These are phyloP conservation scores for Molanna angustata DNA, from an alignment of 2,888 invertebrate genomes.

Conservation along the genomic window DNA sequence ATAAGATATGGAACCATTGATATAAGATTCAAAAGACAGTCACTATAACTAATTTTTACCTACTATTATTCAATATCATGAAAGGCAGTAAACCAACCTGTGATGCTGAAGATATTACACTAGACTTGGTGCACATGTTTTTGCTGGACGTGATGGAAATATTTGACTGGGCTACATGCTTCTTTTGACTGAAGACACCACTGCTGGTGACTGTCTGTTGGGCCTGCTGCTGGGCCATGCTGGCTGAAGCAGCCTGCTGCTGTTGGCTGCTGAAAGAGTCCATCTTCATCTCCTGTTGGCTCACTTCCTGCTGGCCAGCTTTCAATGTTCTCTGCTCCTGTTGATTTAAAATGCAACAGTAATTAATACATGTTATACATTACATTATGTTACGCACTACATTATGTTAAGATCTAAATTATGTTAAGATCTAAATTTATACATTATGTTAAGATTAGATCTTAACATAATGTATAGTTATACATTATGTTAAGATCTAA, in stretches of 20 bases:
- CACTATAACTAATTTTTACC: too few relatives aligned
- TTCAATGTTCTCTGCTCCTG: constrained; percentile 83
- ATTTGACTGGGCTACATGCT: constrained; percentile 78
- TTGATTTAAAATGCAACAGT: too few relatives aligned
- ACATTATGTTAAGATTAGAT: too few relatives aligned
- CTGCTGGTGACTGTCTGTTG: constrained; percentile 76
- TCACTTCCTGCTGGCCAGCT: constrained; percentile 78
- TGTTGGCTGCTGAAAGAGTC: constrained; percentile 87
- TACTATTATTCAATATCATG: too few relatives aligned
- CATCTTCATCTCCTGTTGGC: constrained; percentile 83
- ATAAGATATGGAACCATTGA: too few relatives aligned
- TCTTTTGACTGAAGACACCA: constrained; percentile 73
- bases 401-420: too few relatives aligned
- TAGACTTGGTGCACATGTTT: constrained; percentile 65
- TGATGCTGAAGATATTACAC: constrained; percentile 54
- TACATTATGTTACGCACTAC: too few relatives aligned
- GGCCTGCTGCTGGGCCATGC: constrained; percentile 71
- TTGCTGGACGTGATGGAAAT: constrained; percentile 68
- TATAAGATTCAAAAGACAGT: too few relatives aligned
- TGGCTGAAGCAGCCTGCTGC: constrained; percentile 55
- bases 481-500: too few relatives aligned
- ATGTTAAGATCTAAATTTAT: too few relatives aligned
- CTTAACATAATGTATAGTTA: too few relatives aligned
- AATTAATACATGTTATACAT: too few relatives aligned
- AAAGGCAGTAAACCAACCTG: constrained; percentile 42